phyloP scores from a whole-genome alignment of 37 sponge, comb jelly and placozoan species.

The Diacarnus erythraeanus region DNA sequence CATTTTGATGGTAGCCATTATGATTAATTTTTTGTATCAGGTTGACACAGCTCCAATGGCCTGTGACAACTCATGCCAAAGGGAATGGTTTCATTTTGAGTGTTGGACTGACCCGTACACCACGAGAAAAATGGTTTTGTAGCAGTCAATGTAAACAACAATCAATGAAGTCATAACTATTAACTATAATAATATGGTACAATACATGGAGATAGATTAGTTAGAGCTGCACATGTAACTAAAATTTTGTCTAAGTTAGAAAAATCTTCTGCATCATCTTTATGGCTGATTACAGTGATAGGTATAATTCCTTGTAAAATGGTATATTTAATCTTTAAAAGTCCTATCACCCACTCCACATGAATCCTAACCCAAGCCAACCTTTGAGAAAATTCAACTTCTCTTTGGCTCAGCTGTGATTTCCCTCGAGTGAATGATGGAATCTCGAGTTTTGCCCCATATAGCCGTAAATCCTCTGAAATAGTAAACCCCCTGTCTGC shows the following conservation, averaged over 20 bases:
- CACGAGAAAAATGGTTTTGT: no score
- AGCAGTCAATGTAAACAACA: no score
- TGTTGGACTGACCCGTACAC: no score
- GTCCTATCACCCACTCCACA: conserved; percentile 47
- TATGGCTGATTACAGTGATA: conserved; percentile 1
- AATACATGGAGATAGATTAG: no score
- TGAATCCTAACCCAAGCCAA: conserved; percentile 45
- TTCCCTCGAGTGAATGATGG: conserved; percentile 41
- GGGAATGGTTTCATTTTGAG: no score
- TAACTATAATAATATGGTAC: no score
- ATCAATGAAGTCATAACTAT: no score
- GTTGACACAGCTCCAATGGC: no score
- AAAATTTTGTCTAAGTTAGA: conserved; percentile 34
- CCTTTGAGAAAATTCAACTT: conserved; percentile 29
- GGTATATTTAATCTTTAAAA: conserved; percentile 39
- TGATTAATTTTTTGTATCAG: no score
- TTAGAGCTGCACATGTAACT: no score
- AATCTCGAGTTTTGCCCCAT: conserved; percentile 42
- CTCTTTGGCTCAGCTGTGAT: conserved; percentile 28
- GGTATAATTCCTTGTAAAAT: conserved; percentile 17
- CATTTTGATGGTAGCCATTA: no score
- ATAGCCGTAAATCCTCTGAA: conserved; percentile 33
- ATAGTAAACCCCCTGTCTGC: conserved; percentile 48
- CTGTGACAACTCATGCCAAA: no score
- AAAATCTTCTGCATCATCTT: conserved; percentile 10